Conservation (phyloP, 2,797 vertebrate species). For the Peromyscus eremicus region DNA sequence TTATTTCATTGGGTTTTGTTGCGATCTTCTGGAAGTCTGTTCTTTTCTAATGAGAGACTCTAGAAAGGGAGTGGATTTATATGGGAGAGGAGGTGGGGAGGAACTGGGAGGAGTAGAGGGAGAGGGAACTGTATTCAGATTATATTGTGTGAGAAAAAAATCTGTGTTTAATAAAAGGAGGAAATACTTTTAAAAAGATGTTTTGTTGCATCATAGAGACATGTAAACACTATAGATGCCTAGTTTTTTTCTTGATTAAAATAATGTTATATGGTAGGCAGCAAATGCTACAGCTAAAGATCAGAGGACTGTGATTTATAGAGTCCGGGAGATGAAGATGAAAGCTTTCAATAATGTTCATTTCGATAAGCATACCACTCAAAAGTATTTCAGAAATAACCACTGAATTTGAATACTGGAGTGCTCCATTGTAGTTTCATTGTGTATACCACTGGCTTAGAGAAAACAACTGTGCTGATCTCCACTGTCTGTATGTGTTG, state of each 20-base stretch:
- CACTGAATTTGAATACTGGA: not conserved
- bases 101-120: not conserved
- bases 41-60: not conserved
- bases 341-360: not conserved
- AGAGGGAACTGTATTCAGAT: not conserved
- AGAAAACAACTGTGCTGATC: not conserved
- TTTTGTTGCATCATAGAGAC: not conserved
- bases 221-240: not conserved
- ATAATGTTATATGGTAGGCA: not conserved
- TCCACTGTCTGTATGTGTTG: not conserved
- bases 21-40: not conserved
- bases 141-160: not conserved
- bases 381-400: constrained; percentile 1
- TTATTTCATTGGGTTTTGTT: not conserved
- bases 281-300: not conserved
- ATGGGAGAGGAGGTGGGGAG: not conserved
- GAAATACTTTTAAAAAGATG: not conserved
- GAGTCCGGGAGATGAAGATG: not conserved
- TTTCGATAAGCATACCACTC: not conserved
- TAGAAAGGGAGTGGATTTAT: not conserved
- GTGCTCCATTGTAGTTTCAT: not conserved
- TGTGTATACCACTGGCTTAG: not conserved
- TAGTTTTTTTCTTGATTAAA: not conserved
- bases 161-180: too few species aligned
- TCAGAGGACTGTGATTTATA: not conserved